A percentile compares a stretch with the other conserved stretches of the same genome.
phyloP scores from a whole-genome alignment of 2,888 invertebrate species.

The Octonoba sinensis region DNA sequence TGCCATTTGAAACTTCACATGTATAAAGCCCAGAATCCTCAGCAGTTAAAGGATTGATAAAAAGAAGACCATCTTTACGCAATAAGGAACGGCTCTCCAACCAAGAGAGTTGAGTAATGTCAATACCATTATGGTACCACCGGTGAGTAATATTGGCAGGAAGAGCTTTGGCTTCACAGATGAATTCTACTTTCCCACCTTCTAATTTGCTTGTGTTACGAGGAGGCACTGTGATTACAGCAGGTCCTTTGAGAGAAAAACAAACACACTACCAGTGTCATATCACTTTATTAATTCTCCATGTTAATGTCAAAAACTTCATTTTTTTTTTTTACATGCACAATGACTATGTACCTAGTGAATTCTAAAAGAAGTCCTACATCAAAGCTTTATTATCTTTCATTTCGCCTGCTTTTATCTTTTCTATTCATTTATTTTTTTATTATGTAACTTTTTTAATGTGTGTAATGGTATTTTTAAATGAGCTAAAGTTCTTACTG shows the following conservation, averaged over 20 bases:
- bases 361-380: no score
- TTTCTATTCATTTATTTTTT: no score
- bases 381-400: no score
- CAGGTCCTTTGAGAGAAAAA: constrained; percentile 79
- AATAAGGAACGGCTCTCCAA: constrained; percentile 73
- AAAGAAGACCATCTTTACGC: constrained; percentile 87
- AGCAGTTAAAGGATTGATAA: constrained; percentile 92
- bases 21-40: constrained; percentile 96
- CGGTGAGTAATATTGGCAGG: constrained; percentile 95
- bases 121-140: constrained; percentile 82
- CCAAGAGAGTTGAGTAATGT: constrained; percentile 75
- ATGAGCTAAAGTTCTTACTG: no score
- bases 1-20: constrained; percentile 96
- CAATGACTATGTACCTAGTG: no score
- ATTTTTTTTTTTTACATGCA: not conserved
- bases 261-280: not conserved
- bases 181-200: constrained; percentile 93
- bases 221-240: constrained; percentile 95
- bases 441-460: no score
- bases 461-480: no score
- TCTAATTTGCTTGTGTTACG: constrained; percentile 94
- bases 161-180: constrained; percentile 91
- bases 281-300: not conserved
- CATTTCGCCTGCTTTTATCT: no score
- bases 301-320: not conserved